A percentile compares a stretch with the other conserved stretches of the same genome.
phyloP scores from a whole-genome alignment of 2,888 invertebrate genomes.

The Atethmia centrago region DNA sequence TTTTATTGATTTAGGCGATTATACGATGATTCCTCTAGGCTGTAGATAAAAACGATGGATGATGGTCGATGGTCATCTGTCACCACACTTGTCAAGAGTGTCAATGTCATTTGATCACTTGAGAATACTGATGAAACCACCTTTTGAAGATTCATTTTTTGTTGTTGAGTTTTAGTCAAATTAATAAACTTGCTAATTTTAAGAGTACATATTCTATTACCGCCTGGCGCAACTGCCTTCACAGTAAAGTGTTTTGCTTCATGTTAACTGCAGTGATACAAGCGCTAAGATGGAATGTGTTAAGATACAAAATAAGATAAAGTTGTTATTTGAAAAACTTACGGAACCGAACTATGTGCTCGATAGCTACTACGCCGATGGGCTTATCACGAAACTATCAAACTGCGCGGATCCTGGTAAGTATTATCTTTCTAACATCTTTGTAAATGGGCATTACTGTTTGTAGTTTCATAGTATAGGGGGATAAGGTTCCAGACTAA shows the following conservation, averaged over 20 bases:
- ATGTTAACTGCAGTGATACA: slow-evolving; percentile 30
- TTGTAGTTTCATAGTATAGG: not conserved
- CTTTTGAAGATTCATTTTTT: slow-evolving; percentile 18
- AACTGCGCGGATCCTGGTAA: slow-evolving; percentile 88
- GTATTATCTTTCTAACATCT: slow-evolving; percentile 44
- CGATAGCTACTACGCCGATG: slow-evolving; percentile 92
- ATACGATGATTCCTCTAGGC: too few species aligned
- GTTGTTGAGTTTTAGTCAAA: slow-evolving; percentile 16
- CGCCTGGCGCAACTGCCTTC: not conserved
- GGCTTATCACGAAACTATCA: slow-evolving; percentile 91
- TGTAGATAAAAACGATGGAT: not conserved
- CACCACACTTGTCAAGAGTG: slow-evolving; percentile 1
- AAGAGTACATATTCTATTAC: not conserved
- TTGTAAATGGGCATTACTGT: not conserved
- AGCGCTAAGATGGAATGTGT: slow-evolving; percentile 70
- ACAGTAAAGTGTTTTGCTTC: slow-evolving; percentile 19
- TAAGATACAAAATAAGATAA: slow-evolving; percentile 87
- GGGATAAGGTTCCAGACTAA: not conserved
- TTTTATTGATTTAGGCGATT: slow-evolving; percentile 20
- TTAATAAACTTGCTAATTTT: not conserved
- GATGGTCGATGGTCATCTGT: slow-evolving; percentile 11
- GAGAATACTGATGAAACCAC: not conserved
- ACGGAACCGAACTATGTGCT: slow-evolving; percentile 90
- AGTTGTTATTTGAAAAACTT: slow-evolving; percentile 90
- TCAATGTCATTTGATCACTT: slow-evolving; percentile 35